Base-by-base conservation (phyloP, 23 tunicate species). In the Corella eumyota region DNA sequence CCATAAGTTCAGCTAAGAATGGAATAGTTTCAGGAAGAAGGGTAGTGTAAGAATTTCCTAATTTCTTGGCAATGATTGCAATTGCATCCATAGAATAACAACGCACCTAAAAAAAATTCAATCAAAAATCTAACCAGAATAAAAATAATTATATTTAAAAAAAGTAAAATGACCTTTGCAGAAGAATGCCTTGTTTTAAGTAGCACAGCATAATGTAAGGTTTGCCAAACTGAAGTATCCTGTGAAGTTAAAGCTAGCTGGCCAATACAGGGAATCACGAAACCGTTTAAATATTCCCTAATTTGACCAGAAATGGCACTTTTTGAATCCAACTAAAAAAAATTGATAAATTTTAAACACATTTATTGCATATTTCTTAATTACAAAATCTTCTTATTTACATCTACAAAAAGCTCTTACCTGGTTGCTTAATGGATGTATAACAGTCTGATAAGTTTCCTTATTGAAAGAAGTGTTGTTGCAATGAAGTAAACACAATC, bases 11-110 rank as follows among this genome's bases (percentile, higher is more conserved):
- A 9, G 97, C 70, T 6, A 90, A 54, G 59, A 69, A 81, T 23
- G 97, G 97, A 22, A 83, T 67, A 15, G 84, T 72, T 58, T 90
- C 97, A 25, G 90, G 91, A 0, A 90, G 60, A 32, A 83, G 60
- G 2, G 45, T 24, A 56, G 59, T 49, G 60, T 80, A 90, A 70
- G 81, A 77, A 19, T 80, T 84, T 1, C 84, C 81, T 36, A 90
- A 54, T 46, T 60, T 75, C 51, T 90, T 76, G 5, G 65, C 84
- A 37, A 68, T 51, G 21, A 48, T 65, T 25, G 67, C 30, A 36
- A 90, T 9, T 9, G 83, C 35, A 13, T 80, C 67, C 65, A 81
- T 30, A 2, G 97, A 80, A 40, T 40, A 36, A 26, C 63, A 67
- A 9, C 97, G 84, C 25, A 84, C 83, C 92, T 82, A 58, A 48